Evolutionary conservation across 2,797 vertebrate species (phyloP), one percentile per base, ranked within the genome.

Genomic region (Cacajao melanocephalus): DNA sequence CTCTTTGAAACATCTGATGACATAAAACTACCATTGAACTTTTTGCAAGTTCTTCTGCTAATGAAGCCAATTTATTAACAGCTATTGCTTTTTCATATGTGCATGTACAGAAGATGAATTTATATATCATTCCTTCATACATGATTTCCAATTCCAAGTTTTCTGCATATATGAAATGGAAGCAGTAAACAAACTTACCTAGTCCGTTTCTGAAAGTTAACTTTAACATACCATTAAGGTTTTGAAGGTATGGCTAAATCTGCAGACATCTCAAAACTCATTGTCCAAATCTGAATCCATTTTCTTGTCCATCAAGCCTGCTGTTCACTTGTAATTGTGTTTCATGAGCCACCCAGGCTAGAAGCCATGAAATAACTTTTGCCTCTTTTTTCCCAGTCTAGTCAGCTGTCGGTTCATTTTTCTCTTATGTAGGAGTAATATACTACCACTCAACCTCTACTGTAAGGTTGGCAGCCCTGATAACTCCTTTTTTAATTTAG

Each of bases 371-470:
- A 83, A 22, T 80, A 44, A n/a, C 7, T 73, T 67, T 79, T 61
- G 13, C 19, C 30, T 82, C 64, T 82, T 57, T 72, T 52, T 41
- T 17, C 24, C 46, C 44, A 46, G 82, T 39, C 12, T 57, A 83
- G 26, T 81, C 26, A n/a, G 57, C 9, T 61, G 33, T 70, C 64
- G 58, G 36, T 20, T 46, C 15, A 81, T 44, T 41, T 46, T 64
- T 33, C 39, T 48, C 61, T 88, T 30, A 73, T 88, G 93, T 95
- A 93, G 88, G 90, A 96, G 73, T 95, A 94, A 94, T 81, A 97
- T 90, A 97, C 96, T 97, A 94, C 96, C 33, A 61, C 80, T 94
- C 98, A 97, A 97, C 97, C 96, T 96, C 96, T 98, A 86, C 96
- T 61, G 6, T 41, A 11, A 83, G 0, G 1, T 5, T 87, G 86